A percentile compares a stretch with the other conserved stretches of the same genome.
Evolutionary conservation across 2,888 invertebrate species (phyloP).

Genomic region (Adelphocoris suturalis): DNA sequence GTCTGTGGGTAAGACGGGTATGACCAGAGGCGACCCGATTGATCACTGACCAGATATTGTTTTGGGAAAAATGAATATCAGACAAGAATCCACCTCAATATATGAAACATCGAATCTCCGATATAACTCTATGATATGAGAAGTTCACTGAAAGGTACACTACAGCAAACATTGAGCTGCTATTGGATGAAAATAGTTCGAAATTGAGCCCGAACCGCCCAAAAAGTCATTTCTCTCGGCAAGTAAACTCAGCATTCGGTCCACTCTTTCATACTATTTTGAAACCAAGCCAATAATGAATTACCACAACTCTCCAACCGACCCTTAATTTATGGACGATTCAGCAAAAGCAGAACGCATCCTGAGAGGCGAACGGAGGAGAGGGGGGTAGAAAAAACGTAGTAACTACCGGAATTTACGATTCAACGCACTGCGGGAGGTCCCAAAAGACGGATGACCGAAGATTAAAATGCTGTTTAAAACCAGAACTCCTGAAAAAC

Average conservation of each 20-base stretch:
- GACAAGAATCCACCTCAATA: too few species aligned
- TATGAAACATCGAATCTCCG: too few species aligned
- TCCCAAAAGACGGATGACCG: conserved; percentile 51
- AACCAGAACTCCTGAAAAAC: conserved; percentile 46
- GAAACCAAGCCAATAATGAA: conserved; percentile 28
- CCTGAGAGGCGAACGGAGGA: neutral
- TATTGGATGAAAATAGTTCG: too few species aligned
- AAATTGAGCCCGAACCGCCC: too few species aligned
- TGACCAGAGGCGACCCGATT: too few species aligned
- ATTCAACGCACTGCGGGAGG: conserved; percentile 23
- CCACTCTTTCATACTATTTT: conserved; percentile 4
- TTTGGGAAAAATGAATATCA: too few species aligned
- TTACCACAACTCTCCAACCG: conserved; percentile 3
- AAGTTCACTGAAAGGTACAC: too few species aligned
- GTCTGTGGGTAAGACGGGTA: too few species aligned
- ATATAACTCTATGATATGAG: too few species aligned
- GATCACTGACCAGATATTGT: too few species aligned
- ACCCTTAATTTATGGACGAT: conserved; percentile 8
- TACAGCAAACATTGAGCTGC: too few species aligned
- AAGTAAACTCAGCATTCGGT: neutral
- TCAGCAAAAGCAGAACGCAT: conserved; percentile 29
- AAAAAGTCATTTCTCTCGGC: too few species aligned
- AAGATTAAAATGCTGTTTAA: conserved; percentile 55
- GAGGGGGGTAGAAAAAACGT: neutral
- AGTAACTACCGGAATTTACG: conserved; percentile 45